phyloP scores from a whole-genome alignment of 2,888 invertebrate genomes.

The Cheilosia scutellata region DNA sequence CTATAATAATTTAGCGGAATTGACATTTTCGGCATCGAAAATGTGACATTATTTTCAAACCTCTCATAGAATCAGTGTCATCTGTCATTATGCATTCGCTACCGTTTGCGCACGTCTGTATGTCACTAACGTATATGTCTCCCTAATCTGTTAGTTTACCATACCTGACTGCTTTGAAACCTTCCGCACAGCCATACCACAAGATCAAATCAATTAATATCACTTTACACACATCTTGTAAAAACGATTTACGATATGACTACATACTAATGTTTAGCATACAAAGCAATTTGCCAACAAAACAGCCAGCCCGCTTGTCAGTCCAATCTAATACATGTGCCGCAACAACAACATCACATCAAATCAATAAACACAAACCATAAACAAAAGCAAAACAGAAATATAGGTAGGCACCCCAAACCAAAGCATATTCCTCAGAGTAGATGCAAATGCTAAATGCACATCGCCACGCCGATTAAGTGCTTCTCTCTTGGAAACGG shows the following conservation, averaged over 20 bases:
- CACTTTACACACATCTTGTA: slow-evolving; percentile 49
- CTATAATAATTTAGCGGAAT: too few relatives aligned
- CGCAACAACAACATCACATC: slow-evolving; percentile 25
- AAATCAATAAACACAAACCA: slow-evolving; percentile 68
- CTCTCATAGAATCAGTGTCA: too few relatives aligned
- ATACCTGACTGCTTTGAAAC: background rate
- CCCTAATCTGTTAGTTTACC: background rate
- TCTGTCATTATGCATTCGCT: too few relatives aligned
- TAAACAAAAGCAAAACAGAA: slow-evolving; percentile 44
- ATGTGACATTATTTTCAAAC: too few relatives aligned
- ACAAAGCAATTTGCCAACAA: slow-evolving; percentile 52
- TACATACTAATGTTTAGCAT: slow-evolving; percentile 35
- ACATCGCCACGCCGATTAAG: slow-evolving; percentile 49
- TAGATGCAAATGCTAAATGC: slow-evolving; percentile 65
- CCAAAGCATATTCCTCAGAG: slow-evolving; percentile 22
- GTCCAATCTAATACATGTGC: slow-evolving; percentile 17
- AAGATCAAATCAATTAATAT: slow-evolving; percentile 44
- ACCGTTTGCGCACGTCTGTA: background rate
- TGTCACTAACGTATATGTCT: background rate
- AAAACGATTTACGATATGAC: slow-evolving; percentile 46
- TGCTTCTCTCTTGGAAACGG: slow-evolving; percentile 52
- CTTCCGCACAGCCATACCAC: background rate
- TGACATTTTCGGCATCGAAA: too few relatives aligned
- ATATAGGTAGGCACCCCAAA: slow-evolving; percentile 5
- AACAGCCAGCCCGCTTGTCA: slow-evolving; percentile 8